These are phyloP conservation scores for Andrena marginata DNA, from an alignment of 2,888 invertebrate species.

Conservation along the genomic window DNA sequence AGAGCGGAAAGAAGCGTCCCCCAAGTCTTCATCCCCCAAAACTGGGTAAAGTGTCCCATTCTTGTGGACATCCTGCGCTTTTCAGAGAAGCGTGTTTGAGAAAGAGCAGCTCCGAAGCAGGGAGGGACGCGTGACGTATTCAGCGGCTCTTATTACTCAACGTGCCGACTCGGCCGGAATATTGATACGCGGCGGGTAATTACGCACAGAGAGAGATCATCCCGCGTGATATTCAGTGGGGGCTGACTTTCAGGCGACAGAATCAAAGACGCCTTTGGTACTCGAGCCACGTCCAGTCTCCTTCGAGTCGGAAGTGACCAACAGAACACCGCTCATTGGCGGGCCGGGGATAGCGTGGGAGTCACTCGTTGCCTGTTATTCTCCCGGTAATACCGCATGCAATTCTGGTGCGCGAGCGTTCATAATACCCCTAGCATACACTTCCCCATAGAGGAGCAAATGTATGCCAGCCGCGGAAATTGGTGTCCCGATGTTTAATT, in stretches of 20 bases:
- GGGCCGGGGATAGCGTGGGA: slow-evolving; percentile 23
- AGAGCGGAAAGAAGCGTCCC: too few species aligned
- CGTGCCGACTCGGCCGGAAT: slow-evolving; percentile 4
- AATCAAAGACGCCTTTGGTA: slow-evolving; percentile 68
- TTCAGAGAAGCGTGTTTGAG: too few species aligned
- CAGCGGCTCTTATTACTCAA: neutral
- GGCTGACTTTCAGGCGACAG: slow-evolving; percentile 13
- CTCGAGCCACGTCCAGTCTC: slow-evolving; percentile 60
- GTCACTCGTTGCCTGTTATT: slow-evolving; percentile 59
- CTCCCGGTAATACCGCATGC: slow-evolving; percentile 47
- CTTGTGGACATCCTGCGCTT: too few species aligned
- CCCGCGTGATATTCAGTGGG: slow-evolving; percentile 27
- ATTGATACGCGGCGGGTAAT: slow-evolving; percentile 44
- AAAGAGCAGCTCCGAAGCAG: too few species aligned
- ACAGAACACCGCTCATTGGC: slow-evolving; percentile 58
- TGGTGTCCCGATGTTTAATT: slow-evolving; percentile 58
- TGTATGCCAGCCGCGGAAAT: slow-evolving; percentile 36
- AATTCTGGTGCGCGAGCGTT: slow-evolving; percentile 50
- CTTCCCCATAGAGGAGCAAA: slow-evolving; percentile 30
- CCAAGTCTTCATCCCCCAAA: too few species aligned
- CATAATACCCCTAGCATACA: slow-evolving; percentile 44
- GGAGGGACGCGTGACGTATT: neutral
- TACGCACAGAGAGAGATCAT: slow-evolving; percentile 35
- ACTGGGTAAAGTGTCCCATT: too few species aligned
- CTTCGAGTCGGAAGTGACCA: slow-evolving; percentile 53